Conservation (phyloP, 2,113 vertebrate species). For the Henicopernis longicauda region DNA sequence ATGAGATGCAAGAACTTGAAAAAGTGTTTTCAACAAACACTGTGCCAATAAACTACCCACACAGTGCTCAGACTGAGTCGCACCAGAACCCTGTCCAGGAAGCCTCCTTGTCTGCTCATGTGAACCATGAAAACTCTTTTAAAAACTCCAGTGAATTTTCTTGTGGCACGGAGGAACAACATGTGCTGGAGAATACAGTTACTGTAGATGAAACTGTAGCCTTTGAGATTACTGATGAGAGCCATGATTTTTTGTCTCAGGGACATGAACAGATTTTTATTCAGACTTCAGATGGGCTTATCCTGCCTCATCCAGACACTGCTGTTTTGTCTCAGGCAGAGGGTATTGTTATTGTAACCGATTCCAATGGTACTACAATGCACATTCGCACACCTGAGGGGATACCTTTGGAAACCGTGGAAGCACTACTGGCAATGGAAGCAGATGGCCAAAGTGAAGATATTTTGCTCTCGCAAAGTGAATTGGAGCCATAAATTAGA, state of each 20-base stretch:
- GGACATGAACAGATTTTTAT: constrained; percentile 75
- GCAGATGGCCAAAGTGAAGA: constrained; percentile 63
- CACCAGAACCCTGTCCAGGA: neutral
- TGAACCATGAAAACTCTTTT: neutral
- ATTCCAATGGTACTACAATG: constrained; percentile 74
- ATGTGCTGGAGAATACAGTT: neutral
- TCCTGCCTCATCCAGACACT: constrained; percentile 72
- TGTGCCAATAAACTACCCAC: neutral
- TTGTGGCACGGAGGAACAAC: neutral
- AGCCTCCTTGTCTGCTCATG: neutral
- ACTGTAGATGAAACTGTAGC: constrained; percentile 42
- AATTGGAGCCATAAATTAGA: constrained; percentile 40
- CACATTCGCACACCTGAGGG: constrained; percentile 74
- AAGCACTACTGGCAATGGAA: constrained; percentile 78
- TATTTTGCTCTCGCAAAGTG: constrained; percentile 41
- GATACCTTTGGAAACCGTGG: constrained; percentile 75
- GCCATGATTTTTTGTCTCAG: constrained; percentile 60
- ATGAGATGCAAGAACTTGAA: constrained; percentile 61
- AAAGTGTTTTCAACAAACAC: constrained; percentile 37
- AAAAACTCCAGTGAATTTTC: neutral
- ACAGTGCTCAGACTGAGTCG: neutral
- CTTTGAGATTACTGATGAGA: constrained; percentile 63
- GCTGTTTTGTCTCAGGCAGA: constrained; percentile 68
- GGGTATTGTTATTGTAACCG: constrained; percentile 72
- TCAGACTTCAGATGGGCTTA: constrained; percentile 75